Conservation (phyloP, 2,113 vertebrate species). For the Azemiops feae region DNA sequence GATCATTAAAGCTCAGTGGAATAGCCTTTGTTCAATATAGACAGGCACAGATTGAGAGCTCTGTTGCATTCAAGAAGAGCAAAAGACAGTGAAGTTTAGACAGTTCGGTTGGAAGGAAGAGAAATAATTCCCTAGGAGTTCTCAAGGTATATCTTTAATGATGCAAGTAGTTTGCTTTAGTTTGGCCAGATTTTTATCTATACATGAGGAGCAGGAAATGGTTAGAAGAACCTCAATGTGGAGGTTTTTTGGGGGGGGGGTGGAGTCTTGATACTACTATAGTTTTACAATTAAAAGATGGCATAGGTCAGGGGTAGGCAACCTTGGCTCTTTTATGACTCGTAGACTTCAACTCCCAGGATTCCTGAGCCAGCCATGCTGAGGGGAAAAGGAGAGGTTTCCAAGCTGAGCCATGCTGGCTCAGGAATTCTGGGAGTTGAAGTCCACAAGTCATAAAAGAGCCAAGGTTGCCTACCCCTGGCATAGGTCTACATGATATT, state of each 20-base stretch:
- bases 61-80: no score
- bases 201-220: background rate
- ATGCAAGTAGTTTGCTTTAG: background rate
- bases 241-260: background rate
- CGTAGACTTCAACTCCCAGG: no score
- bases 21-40: background rate
- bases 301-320: no score
- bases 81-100: background rate
- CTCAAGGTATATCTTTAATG: background rate
- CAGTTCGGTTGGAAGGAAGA: background rate
- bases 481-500: background rate
- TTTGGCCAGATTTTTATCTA: background rate
- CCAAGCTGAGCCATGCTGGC: no score
- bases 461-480: no score
- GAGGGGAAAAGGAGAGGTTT: no score
- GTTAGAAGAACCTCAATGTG: background rate
- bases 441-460: no score
- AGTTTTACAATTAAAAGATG: background rate
- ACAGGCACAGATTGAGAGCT: background rate
- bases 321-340: no score
- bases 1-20: background rate
- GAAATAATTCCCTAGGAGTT: background rate
- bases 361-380: no score
- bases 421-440: no score
- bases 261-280: background rate